phyloP scores from a whole-genome alignment of 2,888 invertebrate species.

The Pyrgus malvae region DNA sequence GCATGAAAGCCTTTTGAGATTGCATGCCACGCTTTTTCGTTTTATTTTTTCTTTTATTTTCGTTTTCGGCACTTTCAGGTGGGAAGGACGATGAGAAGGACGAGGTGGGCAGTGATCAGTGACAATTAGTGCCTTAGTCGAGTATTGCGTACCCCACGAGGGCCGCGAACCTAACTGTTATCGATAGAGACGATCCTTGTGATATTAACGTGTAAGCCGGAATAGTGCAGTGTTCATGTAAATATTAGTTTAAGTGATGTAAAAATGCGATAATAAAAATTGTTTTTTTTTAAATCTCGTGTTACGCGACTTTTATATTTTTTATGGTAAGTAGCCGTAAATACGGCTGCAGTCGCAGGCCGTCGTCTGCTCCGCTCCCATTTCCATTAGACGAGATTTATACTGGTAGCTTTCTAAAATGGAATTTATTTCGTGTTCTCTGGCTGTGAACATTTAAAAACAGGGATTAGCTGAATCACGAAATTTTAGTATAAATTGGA shows the following conservation, averaged over 20 bases:
- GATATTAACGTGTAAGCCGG: conserved; percentile 75
- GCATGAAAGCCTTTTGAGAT: conserved; percentile 16
- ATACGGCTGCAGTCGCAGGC: neutral
- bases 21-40: conserved; percentile 36
- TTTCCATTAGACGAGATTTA: conserved; percentile 3
- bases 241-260: conserved; percentile 71
- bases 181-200: conserved; percentile 78
- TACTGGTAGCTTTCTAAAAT: neutral
- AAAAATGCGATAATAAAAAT: conserved; percentile 62
- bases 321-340: neutral
- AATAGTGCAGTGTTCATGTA: conserved; percentile 64
- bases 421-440: conserved; percentile 8
- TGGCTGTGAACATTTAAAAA: neutral
- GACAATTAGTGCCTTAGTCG: conserved; percentile 53
- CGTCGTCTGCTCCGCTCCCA: neutral
- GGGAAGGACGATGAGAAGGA: conserved; percentile 75
- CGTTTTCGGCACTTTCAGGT: conserved; percentile 76
- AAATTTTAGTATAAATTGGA: neutral
- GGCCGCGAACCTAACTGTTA: conserved; percentile 34
- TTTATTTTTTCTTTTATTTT: conserved; percentile 56
- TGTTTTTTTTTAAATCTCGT: conserved; percentile 55
- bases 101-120: conserved; percentile 70
- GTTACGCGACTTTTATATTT: conserved; percentile 36
- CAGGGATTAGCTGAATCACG: neutral
- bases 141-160: conserved; percentile 44